Conservation (phyloP, 2,888 invertebrate species). For the Caenorhabditis macrosperma region DNA sequence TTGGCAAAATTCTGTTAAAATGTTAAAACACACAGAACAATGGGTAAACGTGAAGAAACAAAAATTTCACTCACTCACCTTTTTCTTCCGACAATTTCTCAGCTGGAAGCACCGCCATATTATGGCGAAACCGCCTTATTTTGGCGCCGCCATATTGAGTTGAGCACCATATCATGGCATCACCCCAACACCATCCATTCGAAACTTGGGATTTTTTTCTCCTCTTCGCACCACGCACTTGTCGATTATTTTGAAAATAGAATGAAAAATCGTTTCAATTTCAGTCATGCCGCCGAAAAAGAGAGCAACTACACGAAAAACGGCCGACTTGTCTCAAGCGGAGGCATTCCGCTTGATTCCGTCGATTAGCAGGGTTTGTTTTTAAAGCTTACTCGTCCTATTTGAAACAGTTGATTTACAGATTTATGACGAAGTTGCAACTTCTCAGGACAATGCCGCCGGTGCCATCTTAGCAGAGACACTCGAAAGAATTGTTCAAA, state of each 20-base stretch:
- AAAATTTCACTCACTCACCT: no score
- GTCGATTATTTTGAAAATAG: not conserved
- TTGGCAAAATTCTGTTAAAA: no score
- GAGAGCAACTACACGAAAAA: conserved; percentile 6
- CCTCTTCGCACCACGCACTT: no score
- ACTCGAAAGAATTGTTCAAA: not conserved
- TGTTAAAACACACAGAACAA: no score
- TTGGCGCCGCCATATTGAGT: no score
- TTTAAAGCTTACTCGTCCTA: not conserved
- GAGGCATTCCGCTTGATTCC: not conserved
- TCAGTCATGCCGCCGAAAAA: conserved; percentile 42
- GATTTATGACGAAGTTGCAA: conserved; percentile 9
- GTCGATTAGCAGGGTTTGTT: not conserved
- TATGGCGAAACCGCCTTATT: no score
- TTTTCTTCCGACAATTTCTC: no score
- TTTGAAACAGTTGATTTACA: conserved; percentile 5
- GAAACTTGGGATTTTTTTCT: no score
- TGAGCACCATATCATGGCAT: no score
- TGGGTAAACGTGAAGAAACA: no score
- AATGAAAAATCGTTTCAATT: not conserved
- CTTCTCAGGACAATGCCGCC: not conserved
- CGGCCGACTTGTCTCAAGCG: not conserved
- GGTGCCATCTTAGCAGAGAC: conserved; percentile 6
- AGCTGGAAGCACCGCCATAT: no score
- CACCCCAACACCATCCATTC: no score